Evolutionary conservation across 2,113 vertebrate genomes (phyloP).

Genomic region (Apus apus): DNA sequence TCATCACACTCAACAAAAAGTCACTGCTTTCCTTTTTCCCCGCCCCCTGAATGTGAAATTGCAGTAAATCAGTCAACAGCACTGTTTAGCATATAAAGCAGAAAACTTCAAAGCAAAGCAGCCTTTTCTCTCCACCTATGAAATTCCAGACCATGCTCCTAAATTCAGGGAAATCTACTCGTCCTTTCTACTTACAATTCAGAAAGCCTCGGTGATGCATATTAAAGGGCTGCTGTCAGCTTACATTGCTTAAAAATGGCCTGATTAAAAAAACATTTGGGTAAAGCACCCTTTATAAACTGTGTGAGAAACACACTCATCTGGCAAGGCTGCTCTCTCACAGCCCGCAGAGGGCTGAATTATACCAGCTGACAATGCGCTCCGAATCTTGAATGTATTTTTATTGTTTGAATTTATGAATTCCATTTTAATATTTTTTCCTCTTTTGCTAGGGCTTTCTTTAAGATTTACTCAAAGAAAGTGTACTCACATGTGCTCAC

Average conservation of each 20-base stretch:
- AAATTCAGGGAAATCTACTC: conserved; percentile 15
- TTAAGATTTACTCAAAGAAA: neutral
- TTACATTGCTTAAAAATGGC: conserved; percentile 1
- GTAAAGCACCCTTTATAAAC: neutral
- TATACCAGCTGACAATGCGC: neutral
- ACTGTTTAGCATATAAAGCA: conserved; percentile 49
- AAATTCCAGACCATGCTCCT: conserved; percentile 11
- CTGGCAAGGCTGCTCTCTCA: neutral
- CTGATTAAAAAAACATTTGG: conserved; percentile 42
- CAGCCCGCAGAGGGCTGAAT: neutral
- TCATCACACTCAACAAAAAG: conserved; percentile 32
- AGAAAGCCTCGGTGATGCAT: neutral
- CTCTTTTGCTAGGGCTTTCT: neutral
- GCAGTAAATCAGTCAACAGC: conserved; percentile 59
- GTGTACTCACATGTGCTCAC: neutral
- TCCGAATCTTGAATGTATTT: neutral
- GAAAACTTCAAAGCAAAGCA: conserved; percentile 8
- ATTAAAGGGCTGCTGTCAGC: conserved; percentile 50
- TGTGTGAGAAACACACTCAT: neutral
- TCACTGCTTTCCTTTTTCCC: neutral
- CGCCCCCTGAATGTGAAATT: neutral
- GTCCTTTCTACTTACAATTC: neutral
- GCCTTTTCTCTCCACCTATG: conserved; percentile 40
- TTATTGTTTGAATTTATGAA: neutral
- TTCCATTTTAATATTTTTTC: neutral